phyloP scores from a whole-genome alignment of 2,113 vertebrate genomes.

The Probosciger aterrimus region DNA sequence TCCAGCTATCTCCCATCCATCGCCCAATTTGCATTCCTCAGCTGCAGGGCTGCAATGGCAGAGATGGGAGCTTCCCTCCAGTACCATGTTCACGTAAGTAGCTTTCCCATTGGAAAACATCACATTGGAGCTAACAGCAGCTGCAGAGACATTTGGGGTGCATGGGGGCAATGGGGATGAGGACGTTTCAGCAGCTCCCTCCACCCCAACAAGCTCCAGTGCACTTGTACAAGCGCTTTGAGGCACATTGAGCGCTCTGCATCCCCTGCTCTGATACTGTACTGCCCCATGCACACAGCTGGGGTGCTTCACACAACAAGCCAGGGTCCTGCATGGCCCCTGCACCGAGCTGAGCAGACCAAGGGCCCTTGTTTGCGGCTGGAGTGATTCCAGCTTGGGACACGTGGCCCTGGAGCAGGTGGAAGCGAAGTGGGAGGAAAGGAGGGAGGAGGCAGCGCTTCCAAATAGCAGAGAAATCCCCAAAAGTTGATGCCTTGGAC shows the following conservation, averaged over 20 bases:
- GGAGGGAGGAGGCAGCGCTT: neutral
- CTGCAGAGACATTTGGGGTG: neutral
- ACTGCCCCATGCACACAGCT: neutral
- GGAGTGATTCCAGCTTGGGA: slow-evolving; percentile 17
- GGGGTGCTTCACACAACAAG: fast-evolving
- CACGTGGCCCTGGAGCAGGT: slow-evolving; percentile 48
- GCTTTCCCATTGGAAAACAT: neutral
- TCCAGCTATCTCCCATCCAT: neutral
- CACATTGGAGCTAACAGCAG: neutral
- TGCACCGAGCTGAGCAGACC: neutral
- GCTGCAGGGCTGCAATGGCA: neutral
- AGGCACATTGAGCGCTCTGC: neutral
- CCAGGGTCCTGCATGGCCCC: neutral
- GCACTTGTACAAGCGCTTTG: neutral
- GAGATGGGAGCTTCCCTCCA: neutral
- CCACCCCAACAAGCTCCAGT: neutral
- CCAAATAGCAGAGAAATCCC: neutral
- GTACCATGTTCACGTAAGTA: fast-evolving
- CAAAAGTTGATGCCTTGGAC: neutral
- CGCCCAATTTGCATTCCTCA: neutral
- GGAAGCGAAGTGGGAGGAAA: neutral
- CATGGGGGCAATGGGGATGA: fast-evolving
- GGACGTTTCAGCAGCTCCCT: neutral
- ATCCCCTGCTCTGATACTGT: neutral
- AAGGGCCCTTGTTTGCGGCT: slow-evolving; percentile 18